These are phyloP conservation scores for Ectemnius cavifrons DNA, from an alignment of 2,888 invertebrate genomes.

Conservation along the genomic window DNA sequence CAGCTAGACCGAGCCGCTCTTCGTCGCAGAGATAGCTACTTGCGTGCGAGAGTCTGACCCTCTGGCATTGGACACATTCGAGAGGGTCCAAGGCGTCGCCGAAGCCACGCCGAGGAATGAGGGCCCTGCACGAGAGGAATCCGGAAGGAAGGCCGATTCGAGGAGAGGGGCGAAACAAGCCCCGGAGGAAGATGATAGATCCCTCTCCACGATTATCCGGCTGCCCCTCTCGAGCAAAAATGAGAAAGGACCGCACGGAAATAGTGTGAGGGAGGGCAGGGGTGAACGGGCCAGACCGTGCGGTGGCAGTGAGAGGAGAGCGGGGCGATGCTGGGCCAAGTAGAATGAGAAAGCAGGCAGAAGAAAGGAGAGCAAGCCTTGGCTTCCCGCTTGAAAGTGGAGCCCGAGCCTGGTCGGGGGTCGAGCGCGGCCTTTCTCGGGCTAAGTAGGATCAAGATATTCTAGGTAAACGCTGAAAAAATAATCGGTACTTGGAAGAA, in stretches of 20 bases:
- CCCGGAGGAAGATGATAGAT: conserved; percentile 2
- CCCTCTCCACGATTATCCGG: neutral
- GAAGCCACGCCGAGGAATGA: neutral
- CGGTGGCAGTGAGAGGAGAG: neutral
- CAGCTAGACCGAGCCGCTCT: conserved; percentile 56
- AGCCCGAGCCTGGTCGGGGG: conserved; percentile 13
- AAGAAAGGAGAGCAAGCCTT: neutral
- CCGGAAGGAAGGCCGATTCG: conserved; percentile 9
- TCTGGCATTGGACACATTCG: conserved; percentile 59
- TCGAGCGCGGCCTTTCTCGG: conserved; percentile 21
- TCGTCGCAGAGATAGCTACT: conserved; percentile 59
- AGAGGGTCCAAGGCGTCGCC: conserved; percentile 24
- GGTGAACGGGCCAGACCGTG: too few relatives aligned
- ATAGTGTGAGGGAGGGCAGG: too few relatives aligned
- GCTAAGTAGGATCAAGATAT: conserved; percentile 36
- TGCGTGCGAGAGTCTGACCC: conserved; percentile 53
- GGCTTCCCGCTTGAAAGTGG: conserved; percentile 5
- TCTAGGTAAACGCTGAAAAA: conserved; percentile 37
- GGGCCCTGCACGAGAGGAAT: neutral
- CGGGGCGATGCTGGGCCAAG: neutral
- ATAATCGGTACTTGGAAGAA: conserved; percentile 26
- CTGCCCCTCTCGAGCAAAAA: conserved; percentile 1
- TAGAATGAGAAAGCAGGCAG: neutral
- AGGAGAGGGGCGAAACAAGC: conserved; percentile 9
- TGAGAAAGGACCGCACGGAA: neutral